Evolutionary conservation across 2,888 invertebrate species (phyloP).

Genomic region (Cosmia trapezina): DNA sequence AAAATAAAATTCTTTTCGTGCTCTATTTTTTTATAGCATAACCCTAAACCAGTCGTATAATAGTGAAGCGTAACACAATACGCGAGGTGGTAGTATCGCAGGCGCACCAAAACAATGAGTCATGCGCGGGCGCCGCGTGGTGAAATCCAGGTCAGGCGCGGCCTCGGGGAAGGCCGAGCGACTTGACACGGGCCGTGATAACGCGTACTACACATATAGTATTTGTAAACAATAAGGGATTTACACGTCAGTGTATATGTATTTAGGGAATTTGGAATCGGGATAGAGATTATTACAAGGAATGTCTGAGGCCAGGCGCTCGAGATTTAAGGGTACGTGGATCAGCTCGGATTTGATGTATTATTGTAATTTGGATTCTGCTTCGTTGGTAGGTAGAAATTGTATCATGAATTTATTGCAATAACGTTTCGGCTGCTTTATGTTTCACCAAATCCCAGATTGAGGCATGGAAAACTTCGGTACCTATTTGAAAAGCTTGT

Average conservation of each 20-base stretch:
- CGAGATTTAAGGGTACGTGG: constrained; percentile 6
- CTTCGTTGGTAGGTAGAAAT: not conserved
- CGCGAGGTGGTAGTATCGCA: constrained; percentile 49
- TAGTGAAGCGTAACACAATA: constrained; percentile 66
- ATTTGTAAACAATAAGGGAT: constrained; percentile 66
- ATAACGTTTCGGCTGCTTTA: not conserved
- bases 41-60: constrained; percentile 58
- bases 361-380: constrained; percentile 17
- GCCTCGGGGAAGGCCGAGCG: constrained; percentile 83
- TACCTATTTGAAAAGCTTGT: not conserved
- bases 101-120: constrained; percentile 82
- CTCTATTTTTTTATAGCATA: constrained; percentile 57
- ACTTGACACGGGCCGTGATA: constrained; percentile 64
- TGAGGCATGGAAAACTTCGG: not conserved
- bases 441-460: not conserved
- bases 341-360: constrained; percentile 39
- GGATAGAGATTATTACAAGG: constrained; percentile 24
- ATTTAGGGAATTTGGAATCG: constrained; percentile 38
- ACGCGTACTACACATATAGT: constrained; percentile 53
- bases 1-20: constrained; percentile 45
- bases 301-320: constrained; percentile 36
- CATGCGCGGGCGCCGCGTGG: constrained; percentile 75
- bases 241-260: constrained; percentile 32
- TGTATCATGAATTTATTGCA: not conserved
- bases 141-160: constrained; percentile 83